Conservation (phyloP, 1,140 invertebrate species). For the Megalonaias nervosa region DNA sequence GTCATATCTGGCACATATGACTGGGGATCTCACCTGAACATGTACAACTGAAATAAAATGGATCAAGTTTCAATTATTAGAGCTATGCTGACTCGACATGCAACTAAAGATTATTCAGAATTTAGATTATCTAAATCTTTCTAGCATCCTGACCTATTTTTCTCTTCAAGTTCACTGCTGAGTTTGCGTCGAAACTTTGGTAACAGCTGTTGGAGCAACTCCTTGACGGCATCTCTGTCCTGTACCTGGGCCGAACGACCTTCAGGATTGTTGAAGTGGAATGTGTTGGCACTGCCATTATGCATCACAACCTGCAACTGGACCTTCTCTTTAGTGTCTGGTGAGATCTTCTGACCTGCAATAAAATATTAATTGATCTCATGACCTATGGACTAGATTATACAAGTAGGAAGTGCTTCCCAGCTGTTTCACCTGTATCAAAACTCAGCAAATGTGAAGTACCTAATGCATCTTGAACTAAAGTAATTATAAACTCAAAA, state of each 20-base stretch:
- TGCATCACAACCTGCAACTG: constrained; percentile 98
- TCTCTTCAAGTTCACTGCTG: constrained; percentile 84
- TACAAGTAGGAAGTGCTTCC: too few relatives aligned
- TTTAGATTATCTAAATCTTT: too few relatives aligned
- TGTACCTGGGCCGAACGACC: constrained; percentile 86
- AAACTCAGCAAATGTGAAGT: background rate
- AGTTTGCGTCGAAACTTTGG: constrained; percentile 97
- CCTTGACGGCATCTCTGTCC: constrained; percentile 95
- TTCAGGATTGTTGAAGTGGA: constrained; percentile 95
- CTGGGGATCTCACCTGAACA: too few relatives aligned
- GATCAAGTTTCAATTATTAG: too few relatives aligned
- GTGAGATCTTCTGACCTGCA: constrained; percentile 97
- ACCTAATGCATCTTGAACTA: background rate
- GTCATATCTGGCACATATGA: too few relatives aligned
- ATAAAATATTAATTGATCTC: background rate
- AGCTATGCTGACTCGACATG: too few relatives aligned
- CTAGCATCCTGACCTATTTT: constrained; percentile 68
- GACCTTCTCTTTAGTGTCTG: constrained; percentile 97
- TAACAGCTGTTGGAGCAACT: constrained; percentile 89
- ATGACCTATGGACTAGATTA: too few relatives aligned
- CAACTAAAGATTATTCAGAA: too few relatives aligned
- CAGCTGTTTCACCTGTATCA: too few relatives aligned
- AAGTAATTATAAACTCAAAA: background rate
- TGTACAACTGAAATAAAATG: too few relatives aligned
- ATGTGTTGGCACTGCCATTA: constrained; percentile 94